phyloP scores from a whole-genome alignment of 2,888 invertebrate genomes.

The Hydrotaea diabolus region DNA sequence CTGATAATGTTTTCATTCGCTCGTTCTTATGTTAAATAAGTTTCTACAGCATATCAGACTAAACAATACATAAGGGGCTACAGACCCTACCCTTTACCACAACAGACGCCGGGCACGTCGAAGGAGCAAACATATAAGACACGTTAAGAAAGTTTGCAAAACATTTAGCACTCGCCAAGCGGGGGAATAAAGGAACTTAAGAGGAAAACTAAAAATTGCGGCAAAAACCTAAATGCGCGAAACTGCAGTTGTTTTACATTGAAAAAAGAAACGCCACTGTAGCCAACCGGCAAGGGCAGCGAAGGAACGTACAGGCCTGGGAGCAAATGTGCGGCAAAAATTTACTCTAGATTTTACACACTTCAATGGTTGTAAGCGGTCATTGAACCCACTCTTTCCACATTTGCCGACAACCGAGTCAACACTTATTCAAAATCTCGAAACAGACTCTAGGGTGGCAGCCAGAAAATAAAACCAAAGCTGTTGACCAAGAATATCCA shows the following conservation, averaged over 20 bases:
- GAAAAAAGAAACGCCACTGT: no score
- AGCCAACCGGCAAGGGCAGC: neutral
- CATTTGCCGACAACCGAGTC: neutral
- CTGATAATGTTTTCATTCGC: constrained; percentile 58
- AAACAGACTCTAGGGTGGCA: neutral
- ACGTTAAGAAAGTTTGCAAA: constrained; percentile 24
- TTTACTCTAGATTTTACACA: constrained; percentile 53
- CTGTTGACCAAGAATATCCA: no score
- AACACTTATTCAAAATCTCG: neutral
- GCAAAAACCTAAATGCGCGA: constrained; percentile 41
- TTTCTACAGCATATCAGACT: constrained; percentile 1
- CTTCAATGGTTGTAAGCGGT: constrained; percentile 64
- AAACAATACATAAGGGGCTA: neutral
- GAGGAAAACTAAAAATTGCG: constrained; percentile 39
- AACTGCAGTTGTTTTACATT: constrained; percentile 57
- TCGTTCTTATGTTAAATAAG: constrained; percentile 36
- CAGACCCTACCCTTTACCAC: neutral
- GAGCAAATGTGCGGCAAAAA: constrained; percentile 37
- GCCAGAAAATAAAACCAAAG: no score
- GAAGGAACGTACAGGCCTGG: constrained; percentile 1
- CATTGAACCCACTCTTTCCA: constrained; percentile 51
- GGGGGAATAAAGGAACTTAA: constrained; percentile 35
- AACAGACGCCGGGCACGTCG: neutral
- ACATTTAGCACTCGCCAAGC: constrained; percentile 62
- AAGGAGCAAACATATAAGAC: neutral